phyloP scores from a whole-genome alignment of 2,797 vertebrate genomes.

The Graptemys geographica region DNA sequence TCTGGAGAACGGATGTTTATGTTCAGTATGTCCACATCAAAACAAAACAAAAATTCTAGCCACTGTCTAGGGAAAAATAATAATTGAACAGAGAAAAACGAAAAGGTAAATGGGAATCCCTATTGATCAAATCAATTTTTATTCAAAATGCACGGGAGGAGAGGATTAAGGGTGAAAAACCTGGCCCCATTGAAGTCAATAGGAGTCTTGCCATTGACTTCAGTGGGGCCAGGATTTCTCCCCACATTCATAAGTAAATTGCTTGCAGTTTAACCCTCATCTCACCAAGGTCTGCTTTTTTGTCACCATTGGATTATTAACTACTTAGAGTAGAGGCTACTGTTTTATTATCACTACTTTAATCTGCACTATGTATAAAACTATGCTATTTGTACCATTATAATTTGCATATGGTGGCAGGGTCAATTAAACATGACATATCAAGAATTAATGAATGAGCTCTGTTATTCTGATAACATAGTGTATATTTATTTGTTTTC shows the following conservation, averaged over 20 bases:
- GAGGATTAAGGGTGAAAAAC: neutral
- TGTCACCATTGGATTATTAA: neutral
- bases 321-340: neutral
- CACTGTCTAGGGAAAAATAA: neutral
- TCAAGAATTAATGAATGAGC: neutral
- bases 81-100: neutral
- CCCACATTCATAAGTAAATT: rapidly evolving
- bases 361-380: neutral
- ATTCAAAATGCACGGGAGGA: neutral
- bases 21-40: neutral
- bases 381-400: neutral
- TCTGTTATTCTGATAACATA: neutral
- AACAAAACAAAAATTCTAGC: neutral
- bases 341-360: neutral
- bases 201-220: neutral
- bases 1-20: neutral
- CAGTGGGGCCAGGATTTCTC: neutral
- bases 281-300: neutral
- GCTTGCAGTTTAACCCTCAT: neutral
- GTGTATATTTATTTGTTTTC: neutral
- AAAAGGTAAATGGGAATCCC: neutral
- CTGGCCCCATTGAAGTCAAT: neutral
- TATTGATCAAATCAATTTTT: neutral
- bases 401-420: neutral
- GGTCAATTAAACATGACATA: neutral